Conservation (phyloP, 2,113 vertebrate genomes). For the Calyptomena viridis region DNA sequence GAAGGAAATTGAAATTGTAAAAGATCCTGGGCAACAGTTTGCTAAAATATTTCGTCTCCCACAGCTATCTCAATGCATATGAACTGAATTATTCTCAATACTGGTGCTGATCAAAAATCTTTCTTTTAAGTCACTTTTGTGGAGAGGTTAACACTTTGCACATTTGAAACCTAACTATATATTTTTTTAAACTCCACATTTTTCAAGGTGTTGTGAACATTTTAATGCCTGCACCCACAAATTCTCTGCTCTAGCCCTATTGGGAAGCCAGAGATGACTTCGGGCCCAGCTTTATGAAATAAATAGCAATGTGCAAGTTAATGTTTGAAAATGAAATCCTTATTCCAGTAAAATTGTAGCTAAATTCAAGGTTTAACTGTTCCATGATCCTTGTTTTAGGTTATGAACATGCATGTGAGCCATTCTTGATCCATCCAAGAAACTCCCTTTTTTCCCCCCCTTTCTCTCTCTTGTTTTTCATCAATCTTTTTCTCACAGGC, state of each 20-base stretch:
- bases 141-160: constrained; percentile 63
- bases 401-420: background rate
- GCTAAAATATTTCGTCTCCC: constrained; percentile 37
- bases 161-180: constrained; percentile 41
- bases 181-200: background rate
- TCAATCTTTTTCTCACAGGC: background rate
- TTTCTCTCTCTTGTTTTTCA: background rate
- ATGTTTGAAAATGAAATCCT: background rate
- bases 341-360: background rate
- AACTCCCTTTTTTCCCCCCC: background rate
- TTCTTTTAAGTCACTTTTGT: constrained; percentile 38
- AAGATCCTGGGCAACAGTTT: background rate
- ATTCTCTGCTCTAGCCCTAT: background rate
- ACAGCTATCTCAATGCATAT: constrained; percentile 23
- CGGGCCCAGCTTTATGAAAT: background rate
- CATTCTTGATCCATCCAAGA: background rate
- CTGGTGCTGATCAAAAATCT: constrained; percentile 43
- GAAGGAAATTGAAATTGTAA: background rate
- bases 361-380: background rate
- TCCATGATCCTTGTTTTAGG: background rate
- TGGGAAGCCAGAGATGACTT: background rate
- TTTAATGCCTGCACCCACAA: background rate
- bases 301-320: background rate
- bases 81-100: constrained; percentile 61
- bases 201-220: background rate